Conservation (phyloP, 2,888 invertebrate species). For the Villa cingulata region DNA sequence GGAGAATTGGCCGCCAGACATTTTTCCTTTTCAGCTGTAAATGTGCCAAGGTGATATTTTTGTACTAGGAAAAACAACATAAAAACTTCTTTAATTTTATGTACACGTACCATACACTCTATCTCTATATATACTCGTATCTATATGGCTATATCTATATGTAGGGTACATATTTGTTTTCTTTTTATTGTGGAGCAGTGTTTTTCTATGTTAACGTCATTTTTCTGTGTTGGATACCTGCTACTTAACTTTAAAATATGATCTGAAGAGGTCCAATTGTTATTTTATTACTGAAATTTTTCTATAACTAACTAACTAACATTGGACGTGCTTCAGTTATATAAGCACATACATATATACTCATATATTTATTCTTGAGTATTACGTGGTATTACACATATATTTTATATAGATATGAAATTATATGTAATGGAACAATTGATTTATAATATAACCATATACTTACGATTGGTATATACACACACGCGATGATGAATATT, state of each 20-base stretch:
- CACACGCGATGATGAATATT: neutral
- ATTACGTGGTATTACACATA: too few relatives aligned
- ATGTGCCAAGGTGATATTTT: conserved; percentile 12
- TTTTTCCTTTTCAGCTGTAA: conserved; percentile 5
- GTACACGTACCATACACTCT: neutral
- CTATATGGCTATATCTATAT: too few relatives aligned
- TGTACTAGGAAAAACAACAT: neutral
- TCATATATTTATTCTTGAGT: too few relatives aligned
- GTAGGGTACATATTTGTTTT: neutral
- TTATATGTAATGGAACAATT: too few relatives aligned
- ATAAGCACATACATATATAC: too few relatives aligned
- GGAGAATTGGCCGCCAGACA: conserved; percentile 1
- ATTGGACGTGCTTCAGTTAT: too few relatives aligned
- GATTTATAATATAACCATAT: too few relatives aligned
- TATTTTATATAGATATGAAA: too few relatives aligned
- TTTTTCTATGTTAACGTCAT: conserved; percentile 6
- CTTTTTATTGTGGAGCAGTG: neutral
- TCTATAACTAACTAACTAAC: neutral
- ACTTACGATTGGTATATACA: neutral
- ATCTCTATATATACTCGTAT: too few relatives aligned
- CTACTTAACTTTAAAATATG: neutral
- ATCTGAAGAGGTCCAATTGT: neutral
- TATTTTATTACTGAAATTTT: neutral
- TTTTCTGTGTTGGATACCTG: conserved; percentile 2
- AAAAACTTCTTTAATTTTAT: neutral